Evolutionary conservation across 1,140 invertebrate genomes (phyloP).

Genomic region (Palaemon carinicauda): DNA sequence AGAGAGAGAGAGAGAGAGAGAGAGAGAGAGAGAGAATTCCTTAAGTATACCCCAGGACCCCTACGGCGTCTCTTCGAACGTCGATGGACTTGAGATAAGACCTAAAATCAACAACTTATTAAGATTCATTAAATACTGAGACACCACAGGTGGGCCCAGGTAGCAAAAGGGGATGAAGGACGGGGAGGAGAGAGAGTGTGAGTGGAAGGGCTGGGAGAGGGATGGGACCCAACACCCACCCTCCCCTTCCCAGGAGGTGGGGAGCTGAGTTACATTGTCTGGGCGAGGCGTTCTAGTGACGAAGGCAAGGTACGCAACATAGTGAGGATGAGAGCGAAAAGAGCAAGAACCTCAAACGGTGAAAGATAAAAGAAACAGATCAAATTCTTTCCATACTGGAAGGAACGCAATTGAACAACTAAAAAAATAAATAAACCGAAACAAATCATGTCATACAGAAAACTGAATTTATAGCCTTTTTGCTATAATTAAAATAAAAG

Average conservation of each 20-base stretch:
- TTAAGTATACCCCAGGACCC: neutral
- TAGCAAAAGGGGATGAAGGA: neutral
- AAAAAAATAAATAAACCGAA: no score
- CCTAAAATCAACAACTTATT: conserved; percentile 43
- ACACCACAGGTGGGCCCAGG: conserved; percentile 5
- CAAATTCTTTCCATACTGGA: no score
- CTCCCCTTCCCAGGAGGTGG: no score
- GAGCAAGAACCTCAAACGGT: no score
- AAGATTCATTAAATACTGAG: conserved; percentile 38
- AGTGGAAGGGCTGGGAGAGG: neutral
- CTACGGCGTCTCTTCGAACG: neutral
- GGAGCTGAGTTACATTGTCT: neutral
- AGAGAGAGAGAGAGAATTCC: neutral
- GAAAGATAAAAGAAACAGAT: no score
- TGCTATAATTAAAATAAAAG: no score
- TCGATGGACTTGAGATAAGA: conserved; percentile 31
- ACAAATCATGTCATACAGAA: no score
- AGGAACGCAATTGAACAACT: no score
- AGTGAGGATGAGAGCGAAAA: no score
- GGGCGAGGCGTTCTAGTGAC: neutral
- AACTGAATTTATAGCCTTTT: no score
- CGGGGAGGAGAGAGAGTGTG: neutral
- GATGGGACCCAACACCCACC: no score
- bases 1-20: no score
- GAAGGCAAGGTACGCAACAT: neutral